These are phyloP conservation scores for Nylanderia fulva DNA, from an alignment of 1,140 invertebrate genomes.

Conservation along the genomic window DNA sequence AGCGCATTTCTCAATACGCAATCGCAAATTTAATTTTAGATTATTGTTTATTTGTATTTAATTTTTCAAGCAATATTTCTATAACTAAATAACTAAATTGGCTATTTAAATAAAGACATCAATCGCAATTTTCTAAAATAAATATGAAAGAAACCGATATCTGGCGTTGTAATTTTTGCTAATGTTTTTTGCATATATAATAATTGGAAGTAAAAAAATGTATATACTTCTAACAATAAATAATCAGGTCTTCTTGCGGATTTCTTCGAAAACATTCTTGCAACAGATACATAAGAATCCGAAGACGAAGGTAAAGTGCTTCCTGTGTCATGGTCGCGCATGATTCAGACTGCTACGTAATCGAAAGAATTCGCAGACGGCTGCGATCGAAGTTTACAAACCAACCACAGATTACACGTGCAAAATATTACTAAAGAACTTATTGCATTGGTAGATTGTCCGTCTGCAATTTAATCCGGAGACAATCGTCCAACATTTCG, in stretches of 20 bases:
- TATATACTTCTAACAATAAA: neutral
- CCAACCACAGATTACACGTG: neutral
- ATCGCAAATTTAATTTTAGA: no score
- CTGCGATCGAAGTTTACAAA: neutral
- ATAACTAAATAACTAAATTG: no score
- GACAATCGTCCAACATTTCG: neutral
- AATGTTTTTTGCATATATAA: neutral
- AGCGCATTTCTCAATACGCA: neutral
- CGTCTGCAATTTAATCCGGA: conserved; percentile 27
- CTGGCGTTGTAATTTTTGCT: neutral
- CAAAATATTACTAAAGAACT: neutral
- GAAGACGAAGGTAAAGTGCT: conserved; percentile 28
- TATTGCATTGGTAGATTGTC: neutral
- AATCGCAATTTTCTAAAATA: neutral
- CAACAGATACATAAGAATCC: conserved; percentile 24
- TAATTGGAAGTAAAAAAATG: neutral
- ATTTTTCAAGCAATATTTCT: no score
- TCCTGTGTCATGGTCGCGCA: conserved; percentile 47
- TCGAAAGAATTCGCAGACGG: conserved; percentile 34
- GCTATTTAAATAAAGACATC: conserved; percentile 34
- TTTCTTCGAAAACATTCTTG: conserved; percentile 21
- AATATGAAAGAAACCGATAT: no score
- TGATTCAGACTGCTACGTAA: conserved; percentile 25
- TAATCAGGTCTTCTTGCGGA: neutral
- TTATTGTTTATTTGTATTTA: no score